Evolutionary conservation across 2,797 vertebrate genomes (phyloP).

Genomic region (Eulemur rubriventer): DNA sequence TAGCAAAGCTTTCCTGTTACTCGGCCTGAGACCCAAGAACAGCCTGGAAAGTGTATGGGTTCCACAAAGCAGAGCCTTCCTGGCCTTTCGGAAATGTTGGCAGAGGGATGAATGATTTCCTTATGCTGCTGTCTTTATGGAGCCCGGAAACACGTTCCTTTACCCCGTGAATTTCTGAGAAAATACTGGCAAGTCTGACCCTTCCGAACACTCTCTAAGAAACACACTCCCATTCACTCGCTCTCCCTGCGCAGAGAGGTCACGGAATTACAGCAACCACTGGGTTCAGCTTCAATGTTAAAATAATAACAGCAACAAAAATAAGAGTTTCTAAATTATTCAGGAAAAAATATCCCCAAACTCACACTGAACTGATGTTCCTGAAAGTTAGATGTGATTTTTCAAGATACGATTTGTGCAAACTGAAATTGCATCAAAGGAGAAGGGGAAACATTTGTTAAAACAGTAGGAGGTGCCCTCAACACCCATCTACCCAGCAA

Average conservation of each 20-base stretch:
- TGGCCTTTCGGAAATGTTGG: constrained; percentile 21
- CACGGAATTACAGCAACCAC: neutral
- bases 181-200: neutral
- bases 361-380: neutral
- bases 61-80: neutral
- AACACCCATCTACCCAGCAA: neutral
- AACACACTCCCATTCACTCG: constrained; percentile 6
- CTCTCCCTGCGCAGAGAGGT: neutral
- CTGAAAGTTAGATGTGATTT: neutral
- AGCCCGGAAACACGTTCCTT: neutral
- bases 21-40: neutral
- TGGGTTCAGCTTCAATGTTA: neutral
- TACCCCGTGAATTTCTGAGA: neutral
- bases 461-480: neutral
- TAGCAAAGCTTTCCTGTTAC: neutral
- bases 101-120: constrained; percentile 18
- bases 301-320: neutral
- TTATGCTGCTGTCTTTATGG: constrained; percentile 50
- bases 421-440: neutral
- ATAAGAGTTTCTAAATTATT: neutral
- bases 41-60: constrained; percentile 3
- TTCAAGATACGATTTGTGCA: neutral
- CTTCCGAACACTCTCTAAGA: constrained; percentile 10
- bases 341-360: neutral
- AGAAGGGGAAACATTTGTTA: neutral